Conservation (phyloP, 2,797 vertebrate genomes). For the Luscinia luscinia region DNA sequence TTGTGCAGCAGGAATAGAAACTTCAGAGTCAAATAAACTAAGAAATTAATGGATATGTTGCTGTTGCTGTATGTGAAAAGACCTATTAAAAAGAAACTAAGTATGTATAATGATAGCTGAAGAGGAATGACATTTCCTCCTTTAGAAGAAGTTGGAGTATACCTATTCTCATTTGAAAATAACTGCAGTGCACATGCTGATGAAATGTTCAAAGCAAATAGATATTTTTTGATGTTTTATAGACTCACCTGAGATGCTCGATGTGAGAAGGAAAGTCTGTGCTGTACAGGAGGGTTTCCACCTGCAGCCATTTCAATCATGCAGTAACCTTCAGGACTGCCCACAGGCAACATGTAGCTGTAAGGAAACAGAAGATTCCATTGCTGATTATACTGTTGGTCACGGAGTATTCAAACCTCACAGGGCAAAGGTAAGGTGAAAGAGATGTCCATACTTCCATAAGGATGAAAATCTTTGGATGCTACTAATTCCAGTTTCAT, state of each 20-base stretch:
- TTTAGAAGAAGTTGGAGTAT: neutral
- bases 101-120: neutral
- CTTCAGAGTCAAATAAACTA: neutral
- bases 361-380: constrained; percentile 64
- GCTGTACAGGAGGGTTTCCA: constrained; percentile 77
- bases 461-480: neutral
- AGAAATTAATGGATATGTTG: neutral
- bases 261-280: constrained; percentile 71
- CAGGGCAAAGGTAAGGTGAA: neutral
- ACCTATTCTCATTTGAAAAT: neutral
- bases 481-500: neutral
- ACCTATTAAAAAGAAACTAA: neutral
- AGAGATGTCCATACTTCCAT: neutral
- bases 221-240: neutral
- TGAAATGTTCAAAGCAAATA: neutral
- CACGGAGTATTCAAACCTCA: constrained; percentile 5
- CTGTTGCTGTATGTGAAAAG: neutral
- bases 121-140: neutral
- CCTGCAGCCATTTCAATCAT: constrained; percentile 84
- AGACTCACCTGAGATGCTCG: constrained; percentile 78
- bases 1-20: neutral
- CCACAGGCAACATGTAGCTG: constrained; percentile 83
- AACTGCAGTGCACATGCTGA: neutral
- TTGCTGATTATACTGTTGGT: constrained; percentile 37
- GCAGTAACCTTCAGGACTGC: constrained; percentile 78